phyloP scores from a whole-genome alignment of 2,797 vertebrate species.

The Channa striata region DNA sequence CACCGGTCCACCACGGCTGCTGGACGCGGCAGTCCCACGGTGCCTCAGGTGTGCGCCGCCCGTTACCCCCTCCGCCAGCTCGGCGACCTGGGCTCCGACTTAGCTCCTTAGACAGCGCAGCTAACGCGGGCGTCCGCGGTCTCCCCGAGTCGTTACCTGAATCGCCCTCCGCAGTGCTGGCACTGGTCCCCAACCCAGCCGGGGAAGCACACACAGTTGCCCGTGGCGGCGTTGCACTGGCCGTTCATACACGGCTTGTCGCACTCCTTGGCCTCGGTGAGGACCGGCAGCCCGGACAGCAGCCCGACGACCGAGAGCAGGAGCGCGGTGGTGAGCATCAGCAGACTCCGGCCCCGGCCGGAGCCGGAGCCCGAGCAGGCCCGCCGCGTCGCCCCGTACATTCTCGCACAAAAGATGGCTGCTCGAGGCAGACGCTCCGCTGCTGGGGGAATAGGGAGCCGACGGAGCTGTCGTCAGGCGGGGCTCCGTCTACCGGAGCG shows the following conservation, averaged over 20 bases:
- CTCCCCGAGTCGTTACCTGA: slow-evolving; percentile 92
- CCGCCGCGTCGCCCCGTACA: slow-evolving; percentile 79
- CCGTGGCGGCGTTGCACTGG: slow-evolving; percentile 88
- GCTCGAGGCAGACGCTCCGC: slow-evolving; percentile 58
- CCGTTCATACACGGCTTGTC: slow-evolving; percentile 94
- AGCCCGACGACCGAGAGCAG: slow-evolving; percentile 74
- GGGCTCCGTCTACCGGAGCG: neutral
- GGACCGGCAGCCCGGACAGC: slow-evolving; percentile 71
- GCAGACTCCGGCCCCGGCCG: slow-evolving; percentile 47
- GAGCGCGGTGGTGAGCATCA: slow-evolving; percentile 71
- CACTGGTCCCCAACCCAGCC: slow-evolving; percentile 97
- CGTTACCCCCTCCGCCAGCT: neutral
- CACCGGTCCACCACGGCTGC: too few relatives aligned
- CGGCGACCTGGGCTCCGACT: neutral
- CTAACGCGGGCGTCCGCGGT: too few relatives aligned
- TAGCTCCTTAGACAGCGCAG: too few relatives aligned
- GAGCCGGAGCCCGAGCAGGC: slow-evolving; percentile 65
- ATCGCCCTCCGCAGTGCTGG: slow-evolving; percentile 98
- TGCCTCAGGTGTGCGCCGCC: slow-evolving; percentile 28
- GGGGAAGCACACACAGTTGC: slow-evolving; percentile 90
- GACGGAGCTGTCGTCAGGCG: neutral
- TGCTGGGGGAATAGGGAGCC: slow-evolving; percentile 27
- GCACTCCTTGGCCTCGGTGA: slow-evolving; percentile 89
- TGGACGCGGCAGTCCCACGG: neutral
- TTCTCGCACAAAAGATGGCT: slow-evolving; percentile 82